These are phyloP conservation scores for Hypsibius dujardini DNA, from an alignment of 1,140 invertebrate genomes.

Conservation along the genomic window DNA sequence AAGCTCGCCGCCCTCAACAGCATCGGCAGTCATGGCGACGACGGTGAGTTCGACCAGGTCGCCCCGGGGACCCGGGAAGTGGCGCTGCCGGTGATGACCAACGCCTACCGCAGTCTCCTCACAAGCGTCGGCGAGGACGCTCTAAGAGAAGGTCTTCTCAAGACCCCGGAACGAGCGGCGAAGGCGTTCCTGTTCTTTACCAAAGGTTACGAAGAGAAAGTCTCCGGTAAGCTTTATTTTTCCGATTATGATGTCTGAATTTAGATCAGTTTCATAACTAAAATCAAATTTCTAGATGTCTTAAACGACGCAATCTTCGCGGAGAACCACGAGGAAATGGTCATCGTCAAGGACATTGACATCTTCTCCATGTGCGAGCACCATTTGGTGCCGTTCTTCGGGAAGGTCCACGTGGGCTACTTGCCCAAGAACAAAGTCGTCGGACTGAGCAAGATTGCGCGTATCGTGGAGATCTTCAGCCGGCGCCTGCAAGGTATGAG, in stretches of 20 bases:
- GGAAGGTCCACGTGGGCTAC: constrained; percentile 95
- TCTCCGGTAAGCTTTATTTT: constrained; percentile 51
- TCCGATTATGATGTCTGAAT: not conserved
- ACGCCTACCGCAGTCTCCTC: constrained; percentile 52
- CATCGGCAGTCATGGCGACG: no score
- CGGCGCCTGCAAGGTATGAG: constrained; percentile 60
- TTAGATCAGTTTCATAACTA: not conserved
- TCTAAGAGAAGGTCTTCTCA: constrained; percentile 70
- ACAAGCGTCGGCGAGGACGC: constrained; percentile 75
- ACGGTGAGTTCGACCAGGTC: no score
- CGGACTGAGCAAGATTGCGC: constrained; percentile 84
- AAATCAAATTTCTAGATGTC: constrained; percentile 58
- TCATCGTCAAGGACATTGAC: constrained; percentile 98
- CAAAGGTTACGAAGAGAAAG: constrained; percentile 93
- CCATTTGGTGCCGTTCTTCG: constrained; percentile 94
- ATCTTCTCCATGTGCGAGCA: constrained; percentile 99
- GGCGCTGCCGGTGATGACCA: no score
- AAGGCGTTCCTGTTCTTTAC: constrained; percentile 99
- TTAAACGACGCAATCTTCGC: constrained; percentile 94
- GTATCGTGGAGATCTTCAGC: constrained; percentile 86
- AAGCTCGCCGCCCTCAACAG: no score
- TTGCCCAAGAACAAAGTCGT: constrained; percentile 90
- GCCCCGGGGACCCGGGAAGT: no score
- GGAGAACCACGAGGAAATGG: constrained; percentile 98
- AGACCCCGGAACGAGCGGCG: constrained; percentile 90